These are phyloP conservation scores for Tachina fera DNA, from an alignment of 2,888 invertebrate genomes.

Conservation along the genomic window DNA sequence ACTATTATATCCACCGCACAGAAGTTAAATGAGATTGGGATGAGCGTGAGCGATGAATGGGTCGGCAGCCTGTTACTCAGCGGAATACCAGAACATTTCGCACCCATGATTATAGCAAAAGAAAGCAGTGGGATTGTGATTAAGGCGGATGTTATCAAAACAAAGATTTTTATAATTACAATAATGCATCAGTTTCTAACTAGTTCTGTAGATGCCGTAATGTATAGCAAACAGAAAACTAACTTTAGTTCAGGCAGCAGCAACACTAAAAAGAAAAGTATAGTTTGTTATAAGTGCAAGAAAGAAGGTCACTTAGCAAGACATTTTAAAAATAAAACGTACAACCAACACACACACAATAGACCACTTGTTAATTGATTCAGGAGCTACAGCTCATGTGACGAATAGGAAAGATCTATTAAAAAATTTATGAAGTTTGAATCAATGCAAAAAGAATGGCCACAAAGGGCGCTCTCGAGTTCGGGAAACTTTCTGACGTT, in stretches of 20 bases:
- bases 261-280: conserved; percentile 20
- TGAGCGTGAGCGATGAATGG: too few species aligned
- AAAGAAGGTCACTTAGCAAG: conserved; percentile 50
- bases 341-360: neutral
- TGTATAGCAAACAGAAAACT: conserved; percentile 12
- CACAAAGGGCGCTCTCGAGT: too few species aligned
- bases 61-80: too few species aligned
- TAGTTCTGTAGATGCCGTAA: conserved; percentile 2
- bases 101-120: too few species aligned
- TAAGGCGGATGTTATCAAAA: conserved; percentile 48
- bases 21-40: too few species aligned
- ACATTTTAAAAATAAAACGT: conserved; percentile 22
- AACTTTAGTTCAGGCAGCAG: neutral
- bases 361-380: conserved; percentile 26
- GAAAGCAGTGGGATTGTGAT: neutral
- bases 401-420: conserved; percentile 7
- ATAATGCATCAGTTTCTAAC: neutral
- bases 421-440: conserved; percentile 14
- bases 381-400: conserved; percentile 43
- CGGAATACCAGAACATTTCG: too few species aligned
- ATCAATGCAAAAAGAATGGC: too few species aligned
- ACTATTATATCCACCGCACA: too few species aligned
- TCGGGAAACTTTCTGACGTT: too few species aligned
- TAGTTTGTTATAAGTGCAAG: conserved; percentile 35
- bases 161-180: conserved; percentile 39